phyloP scores from a whole-genome alignment of 1,140 invertebrate genomes.

The Drosophila seguyi region DNA sequence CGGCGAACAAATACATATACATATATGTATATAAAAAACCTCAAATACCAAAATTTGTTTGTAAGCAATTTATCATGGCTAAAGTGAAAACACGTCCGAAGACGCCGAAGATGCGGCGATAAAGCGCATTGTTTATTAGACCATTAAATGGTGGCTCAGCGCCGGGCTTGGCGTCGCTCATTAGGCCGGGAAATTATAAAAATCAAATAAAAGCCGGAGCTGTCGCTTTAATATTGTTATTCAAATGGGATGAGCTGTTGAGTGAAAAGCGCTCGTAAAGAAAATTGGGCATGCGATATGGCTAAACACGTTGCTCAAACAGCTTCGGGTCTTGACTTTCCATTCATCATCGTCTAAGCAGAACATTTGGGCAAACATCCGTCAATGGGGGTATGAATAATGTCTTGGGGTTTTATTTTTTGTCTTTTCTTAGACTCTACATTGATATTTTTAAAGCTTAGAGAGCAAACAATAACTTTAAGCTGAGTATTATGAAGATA shows the following conservation, averaged over 20 bases:
- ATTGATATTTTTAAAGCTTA: constrained; percentile 1
- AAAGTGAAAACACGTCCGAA: constrained; percentile 72
- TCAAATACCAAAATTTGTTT: constrained; percentile 54
- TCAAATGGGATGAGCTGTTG: constrained; percentile 48
- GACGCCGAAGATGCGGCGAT: constrained; percentile 28
- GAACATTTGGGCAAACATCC: constrained; percentile 67
- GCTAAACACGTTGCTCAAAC: constrained; percentile 54
- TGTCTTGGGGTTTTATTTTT: constrained; percentile 6
- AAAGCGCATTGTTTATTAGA: constrained; percentile 73
- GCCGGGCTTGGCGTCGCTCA: constrained; percentile 47
- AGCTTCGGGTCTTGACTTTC: constrained; percentile 20
- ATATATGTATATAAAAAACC: constrained; percentile 29
- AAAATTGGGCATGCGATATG: constrained; percentile 56
- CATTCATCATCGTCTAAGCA: constrained; percentile 30
- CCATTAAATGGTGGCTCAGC: constrained; percentile 67
- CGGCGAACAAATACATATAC: constrained; percentile 31
- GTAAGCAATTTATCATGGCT: constrained; percentile 73
- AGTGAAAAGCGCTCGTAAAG: constrained; percentile 52
- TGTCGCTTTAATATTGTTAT: constrained; percentile 59
- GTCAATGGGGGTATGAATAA: constrained; percentile 67
- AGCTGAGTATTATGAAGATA: not conserved
- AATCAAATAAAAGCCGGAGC: constrained; percentile 45
- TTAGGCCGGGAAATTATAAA: constrained; percentile 62
- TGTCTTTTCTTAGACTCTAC: constrained; percentile 12
- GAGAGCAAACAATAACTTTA: not conserved